Evolutionary conservation across 1,140 invertebrate species (phyloP), one percentile per base, ranked within the genome.

Genomic region (Neotoxoptera formosana): DNA sequence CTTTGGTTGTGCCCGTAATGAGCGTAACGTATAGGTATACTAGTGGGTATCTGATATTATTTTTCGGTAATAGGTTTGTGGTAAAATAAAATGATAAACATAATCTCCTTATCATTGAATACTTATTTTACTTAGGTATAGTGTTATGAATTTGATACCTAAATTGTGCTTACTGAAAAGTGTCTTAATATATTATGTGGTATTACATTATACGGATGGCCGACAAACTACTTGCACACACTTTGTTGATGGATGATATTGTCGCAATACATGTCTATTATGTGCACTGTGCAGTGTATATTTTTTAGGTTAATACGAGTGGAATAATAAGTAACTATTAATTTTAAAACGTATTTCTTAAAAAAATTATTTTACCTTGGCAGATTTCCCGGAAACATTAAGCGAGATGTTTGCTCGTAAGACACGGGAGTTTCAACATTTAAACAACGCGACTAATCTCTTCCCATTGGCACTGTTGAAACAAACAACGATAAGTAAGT

Each of bases 401-500:
- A 51, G 8, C 34, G 8, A 53, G 34, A 56, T 89, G 48, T 53
- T 89, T 89, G 21, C 2, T 56, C 48, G 87, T 89, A 89, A 53
- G 41, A 53, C n/a, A 56, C n/a, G 20, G 8, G 1, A 1, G 48
- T 88, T 88, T 34, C 86, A 11, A 56, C 87, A 53, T 56, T 89
- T 53, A 36, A 53, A 56, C 34, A 89, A 89, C n/a, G 23, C 48
- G 20, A 36, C 34, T 89, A 53, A 89, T 89, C 48, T 34, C 48
- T 89, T 41, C 34, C 51, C 48, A 30, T 36, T 53, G 48, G 87
- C 48, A 53, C 34, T 23, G 84, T 48, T 87, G 45, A 87, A 87
- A 87, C 84, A 87, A 87, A 87, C 45, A 20, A 36, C 87, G 8
- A 89, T 53, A 89, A 89, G 48, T 53, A 89, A 89, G 48, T 89